A percentile compares a stretch with the other conserved stretches of the same genome.
phyloP scores from a whole-genome alignment of 2,113 vertebrate species.

The Dicerorhinus sumatrensis region DNA sequence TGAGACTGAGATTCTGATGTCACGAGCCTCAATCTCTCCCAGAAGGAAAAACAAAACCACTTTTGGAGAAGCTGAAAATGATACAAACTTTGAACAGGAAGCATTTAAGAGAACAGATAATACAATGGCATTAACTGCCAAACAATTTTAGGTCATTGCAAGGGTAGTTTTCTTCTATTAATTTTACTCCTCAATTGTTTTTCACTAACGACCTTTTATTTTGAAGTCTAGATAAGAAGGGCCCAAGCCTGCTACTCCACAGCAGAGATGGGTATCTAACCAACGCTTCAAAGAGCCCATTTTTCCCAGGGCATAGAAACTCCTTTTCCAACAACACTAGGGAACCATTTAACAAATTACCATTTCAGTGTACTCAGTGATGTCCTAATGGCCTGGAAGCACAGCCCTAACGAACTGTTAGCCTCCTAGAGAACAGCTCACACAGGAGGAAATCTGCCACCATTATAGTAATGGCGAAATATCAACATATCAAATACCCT shows the following conservation, averaged over 20 bases:
- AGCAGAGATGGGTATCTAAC: neutral
- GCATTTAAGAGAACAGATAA: conserved; percentile 39
- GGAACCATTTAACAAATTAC: conserved; percentile 20
- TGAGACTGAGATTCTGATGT: neutral
- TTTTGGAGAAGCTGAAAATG: conserved; percentile 25
- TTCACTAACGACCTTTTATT: neutral
- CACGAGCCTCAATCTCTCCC: neutral
- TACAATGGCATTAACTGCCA: neutral
- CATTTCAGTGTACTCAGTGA: conserved; percentile 2
- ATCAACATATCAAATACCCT: conserved; percentile 54
- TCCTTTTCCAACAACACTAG: neutral
- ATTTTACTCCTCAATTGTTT: conserved; percentile 8
- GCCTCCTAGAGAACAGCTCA: neutral
- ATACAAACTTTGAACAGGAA: neutral
- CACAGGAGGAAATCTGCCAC: neutral
- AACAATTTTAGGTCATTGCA: conserved; percentile 1
- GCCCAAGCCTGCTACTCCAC: neutral
- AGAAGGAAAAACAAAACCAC: neutral
- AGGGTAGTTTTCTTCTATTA: neutral
- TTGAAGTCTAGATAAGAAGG: neutral
- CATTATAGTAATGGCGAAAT: neutral
- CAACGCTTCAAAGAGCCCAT: neutral
- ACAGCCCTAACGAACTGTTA: neutral
- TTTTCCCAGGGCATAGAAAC: neutral
- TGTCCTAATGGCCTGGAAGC: neutral